Evolutionary conservation across 2,888 invertebrate species (phyloP), one percentile per base, ranked within the genome.

Genomic region (Eristalis pertinax): DNA sequence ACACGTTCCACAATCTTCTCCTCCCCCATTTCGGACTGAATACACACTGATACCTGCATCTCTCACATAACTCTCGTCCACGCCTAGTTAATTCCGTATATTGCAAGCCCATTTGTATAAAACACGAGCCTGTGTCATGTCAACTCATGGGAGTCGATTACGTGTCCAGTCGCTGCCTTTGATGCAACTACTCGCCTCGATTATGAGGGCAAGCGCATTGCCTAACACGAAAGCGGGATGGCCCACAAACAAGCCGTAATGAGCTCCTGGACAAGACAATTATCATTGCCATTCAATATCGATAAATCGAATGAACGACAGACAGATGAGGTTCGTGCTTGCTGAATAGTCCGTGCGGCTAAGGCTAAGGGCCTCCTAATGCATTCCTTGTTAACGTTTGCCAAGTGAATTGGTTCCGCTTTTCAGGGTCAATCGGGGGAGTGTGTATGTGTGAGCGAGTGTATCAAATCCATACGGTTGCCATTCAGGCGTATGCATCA

Each of bases 281-380:
- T 83, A 83, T 75, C 78, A 72, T 75, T 75, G 79, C 79, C 68
- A 83, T 87, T 83, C 67, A 83, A 87, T 83, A 78, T 72, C 79
- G 79, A 87, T 87, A 83, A 83, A 83, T 78, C 78, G 60, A 83
- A 43, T 67, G 38, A 15, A 43, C 75, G 58, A 24, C 74, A 74
- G 74, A 70, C 70, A 32, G 50, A 70, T 26, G 22, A 65, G 19
- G 74, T 83, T 86, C 83, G 86, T 83, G 86, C 65, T 67, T 26
- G 24, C 70, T 78, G 70, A 86, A 86, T 83, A 70, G 68, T 41
- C 62, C 8, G 63, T 65, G 74, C 82, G 82, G 82, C 78, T 86
- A 78, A 74, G 70, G 77, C 26, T 26, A 7, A 32, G 32, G 32
- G 32, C 62, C 74, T 56, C 70, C 24, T 63, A 86, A 83, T 83